phyloP scores from a whole-genome alignment of 2,888 invertebrate species.

The Aspidiotus rigidus region DNA sequence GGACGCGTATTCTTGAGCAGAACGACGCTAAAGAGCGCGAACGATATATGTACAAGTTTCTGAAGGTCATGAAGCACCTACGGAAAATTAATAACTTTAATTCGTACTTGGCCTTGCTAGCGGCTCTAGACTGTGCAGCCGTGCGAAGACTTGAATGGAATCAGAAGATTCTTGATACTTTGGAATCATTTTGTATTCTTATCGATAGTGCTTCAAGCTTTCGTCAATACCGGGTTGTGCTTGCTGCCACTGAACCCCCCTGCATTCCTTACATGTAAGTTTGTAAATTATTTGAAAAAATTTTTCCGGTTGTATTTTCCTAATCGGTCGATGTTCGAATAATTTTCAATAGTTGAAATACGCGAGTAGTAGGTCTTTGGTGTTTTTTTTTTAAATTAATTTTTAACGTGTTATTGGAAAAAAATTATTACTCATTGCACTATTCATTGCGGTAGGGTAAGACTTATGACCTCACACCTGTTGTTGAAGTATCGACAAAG shows the following conservation, averaged over 20 bases:
- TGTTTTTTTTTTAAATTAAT: background rate
- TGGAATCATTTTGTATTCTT: conserved; percentile 88
- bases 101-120: conserved; percentile 90
- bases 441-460: background rate
- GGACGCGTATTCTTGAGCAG: conserved; percentile 84
- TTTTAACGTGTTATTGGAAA: background rate
- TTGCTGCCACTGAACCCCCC: conserved; percentile 91
- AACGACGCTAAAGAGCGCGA: conserved; percentile 91
- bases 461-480: too few species aligned
- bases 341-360: background rate
- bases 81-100: conserved; percentile 97
- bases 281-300: background rate
- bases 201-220: conserved; percentile 98
- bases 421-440: background rate
- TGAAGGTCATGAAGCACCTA: conserved; percentile 96
- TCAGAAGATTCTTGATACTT: conserved; percentile 77
- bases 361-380: background rate
- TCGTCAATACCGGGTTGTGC: conserved; percentile 86
- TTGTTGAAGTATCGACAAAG: too few species aligned
- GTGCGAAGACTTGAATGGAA: conserved; percentile 87
- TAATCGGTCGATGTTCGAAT: background rate
- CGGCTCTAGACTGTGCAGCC: conserved; percentile 94
- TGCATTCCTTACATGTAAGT: conserved; percentile 98
- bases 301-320: background rate
- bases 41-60: conserved; percentile 85